phyloP scores from a whole-genome alignment of 2,113 vertebrate species.

The Cichladusa arquata region DNA sequence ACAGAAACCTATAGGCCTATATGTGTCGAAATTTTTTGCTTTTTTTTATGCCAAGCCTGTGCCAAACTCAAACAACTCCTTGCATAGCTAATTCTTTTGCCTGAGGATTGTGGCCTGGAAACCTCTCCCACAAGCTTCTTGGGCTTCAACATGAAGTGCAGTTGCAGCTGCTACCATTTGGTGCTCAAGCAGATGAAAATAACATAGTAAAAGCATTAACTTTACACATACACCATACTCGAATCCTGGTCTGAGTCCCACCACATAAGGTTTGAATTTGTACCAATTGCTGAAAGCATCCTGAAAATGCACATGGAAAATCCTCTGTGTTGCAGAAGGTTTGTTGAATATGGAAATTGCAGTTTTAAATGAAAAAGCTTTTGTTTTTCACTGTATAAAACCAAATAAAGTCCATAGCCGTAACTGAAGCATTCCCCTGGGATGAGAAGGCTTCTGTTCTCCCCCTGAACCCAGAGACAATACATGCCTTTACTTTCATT shows the following conservation, averaged over 20 bases:
- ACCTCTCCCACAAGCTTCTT: background rate
- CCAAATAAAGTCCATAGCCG: background rate
- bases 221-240: fast-evolving
- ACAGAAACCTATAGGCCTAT: background rate
- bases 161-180: background rate
- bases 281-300: fast-evolving
- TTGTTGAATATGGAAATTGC: background rate
- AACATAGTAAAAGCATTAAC: background rate
- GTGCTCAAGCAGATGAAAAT: background rate
- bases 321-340: background rate
- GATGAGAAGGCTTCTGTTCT: background rate
- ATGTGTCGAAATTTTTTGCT: fast-evolving
- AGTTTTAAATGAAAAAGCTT: background rate
- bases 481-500: background rate
- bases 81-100: background rate
- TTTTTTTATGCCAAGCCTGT: background rate
- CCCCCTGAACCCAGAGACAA: background rate
- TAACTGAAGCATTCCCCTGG: background rate
- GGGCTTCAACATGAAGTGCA: background rate
- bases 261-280: background rate
- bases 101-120: background rate
- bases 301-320: background rate
- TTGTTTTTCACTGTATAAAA: background rate
- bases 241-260: background rate
- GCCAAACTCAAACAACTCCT: background rate